A percentile compares a stretch with the other conserved stretches of the same genome.
Conservation (phyloP, 2,797 vertebrate species). For the Alca torda region DNA sequence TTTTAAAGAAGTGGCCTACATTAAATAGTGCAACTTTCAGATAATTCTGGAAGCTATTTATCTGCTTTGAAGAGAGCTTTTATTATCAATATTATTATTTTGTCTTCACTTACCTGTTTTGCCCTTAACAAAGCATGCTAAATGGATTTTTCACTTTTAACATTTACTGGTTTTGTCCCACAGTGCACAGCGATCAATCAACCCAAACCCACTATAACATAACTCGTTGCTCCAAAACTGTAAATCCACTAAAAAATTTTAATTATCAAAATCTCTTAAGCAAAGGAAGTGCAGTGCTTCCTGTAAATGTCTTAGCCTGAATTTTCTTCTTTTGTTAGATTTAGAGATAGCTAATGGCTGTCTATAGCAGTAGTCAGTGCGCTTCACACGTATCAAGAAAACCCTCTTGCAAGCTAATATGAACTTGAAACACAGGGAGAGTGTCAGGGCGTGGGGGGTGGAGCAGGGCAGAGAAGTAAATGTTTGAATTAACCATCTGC, state of each 20-base stretch:
- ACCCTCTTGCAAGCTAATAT: background rate
- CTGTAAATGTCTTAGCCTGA: background rate
- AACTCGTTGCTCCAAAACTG: background rate
- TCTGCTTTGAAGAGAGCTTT: background rate
- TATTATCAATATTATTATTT: background rate
- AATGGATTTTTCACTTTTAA: background rate
- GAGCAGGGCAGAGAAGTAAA: background rate
- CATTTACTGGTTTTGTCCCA: background rate
- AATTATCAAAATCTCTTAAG: background rate
- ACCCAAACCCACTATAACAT: background rate
- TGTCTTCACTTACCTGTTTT: background rate
- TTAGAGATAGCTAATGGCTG: background rate
- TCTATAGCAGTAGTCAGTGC: background rate
- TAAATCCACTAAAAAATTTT: background rate
- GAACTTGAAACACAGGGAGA: fast-evolving
- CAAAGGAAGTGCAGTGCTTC: background rate
- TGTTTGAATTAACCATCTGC: background rate
- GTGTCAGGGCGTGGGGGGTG: fast-evolving
- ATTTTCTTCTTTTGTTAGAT: background rate
- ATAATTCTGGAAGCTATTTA: background rate
- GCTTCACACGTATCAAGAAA: background rate
- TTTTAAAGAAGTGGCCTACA: background rate
- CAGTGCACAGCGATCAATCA: background rate
- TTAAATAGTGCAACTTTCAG: background rate
- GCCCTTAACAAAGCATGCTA: background rate